Percentiles rank a stretch among this genome's conserved stretches.
Conservation (phyloP, 2,888 invertebrate genomes). For the Malthinus flaveolus region DNA sequence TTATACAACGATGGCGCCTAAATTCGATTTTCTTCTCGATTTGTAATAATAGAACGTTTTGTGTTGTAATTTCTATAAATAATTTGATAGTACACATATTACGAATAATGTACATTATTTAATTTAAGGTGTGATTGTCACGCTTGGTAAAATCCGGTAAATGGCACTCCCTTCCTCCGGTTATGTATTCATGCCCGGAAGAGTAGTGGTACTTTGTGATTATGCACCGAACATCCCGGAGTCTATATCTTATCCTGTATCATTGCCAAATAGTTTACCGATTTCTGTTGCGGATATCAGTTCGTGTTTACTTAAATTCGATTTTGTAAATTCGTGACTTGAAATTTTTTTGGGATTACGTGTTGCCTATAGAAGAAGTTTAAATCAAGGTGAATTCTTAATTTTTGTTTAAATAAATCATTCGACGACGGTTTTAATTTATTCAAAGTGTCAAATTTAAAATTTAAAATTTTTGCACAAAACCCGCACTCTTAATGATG, state of each 20-base stretch:
- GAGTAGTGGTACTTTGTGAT: slow-evolving; percentile 33
- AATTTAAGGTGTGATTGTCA: slow-evolving; percentile 37
- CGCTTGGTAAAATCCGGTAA: slow-evolving; percentile 32
- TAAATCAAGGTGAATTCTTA: too few relatives aligned
- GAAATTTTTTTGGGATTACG: background rate
- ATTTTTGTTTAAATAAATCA: too few relatives aligned
- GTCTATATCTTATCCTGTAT: slow-evolving; percentile 22
- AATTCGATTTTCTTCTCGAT: too few relatives aligned
- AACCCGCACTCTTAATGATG: too few relatives aligned
- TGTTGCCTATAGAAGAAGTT: background rate
- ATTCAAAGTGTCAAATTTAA: too few relatives aligned
- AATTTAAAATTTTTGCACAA: too few relatives aligned
- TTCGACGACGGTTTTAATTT: too few relatives aligned
- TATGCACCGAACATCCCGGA: slow-evolving; percentile 30
- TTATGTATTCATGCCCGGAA: slow-evolving; percentile 34
- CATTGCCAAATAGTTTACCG: slow-evolving; percentile 22
- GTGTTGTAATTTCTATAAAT: slow-evolving; percentile 11
- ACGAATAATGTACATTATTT: slow-evolving; percentile 22
- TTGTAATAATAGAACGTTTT: too few relatives aligned
- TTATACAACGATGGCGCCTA: too few relatives aligned
- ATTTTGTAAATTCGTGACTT: background rate
- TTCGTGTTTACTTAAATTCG: background rate
- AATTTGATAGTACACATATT: slow-evolving; percentile 18
- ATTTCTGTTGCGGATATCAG: slow-evolving; percentile 8
- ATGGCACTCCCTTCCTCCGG: slow-evolving; percentile 37